Evolutionary conservation across 2,888 invertebrate genomes (phyloP), one percentile per base, ranked within the genome.

Genomic region (Troglohyphantes excavatus): DNA sequence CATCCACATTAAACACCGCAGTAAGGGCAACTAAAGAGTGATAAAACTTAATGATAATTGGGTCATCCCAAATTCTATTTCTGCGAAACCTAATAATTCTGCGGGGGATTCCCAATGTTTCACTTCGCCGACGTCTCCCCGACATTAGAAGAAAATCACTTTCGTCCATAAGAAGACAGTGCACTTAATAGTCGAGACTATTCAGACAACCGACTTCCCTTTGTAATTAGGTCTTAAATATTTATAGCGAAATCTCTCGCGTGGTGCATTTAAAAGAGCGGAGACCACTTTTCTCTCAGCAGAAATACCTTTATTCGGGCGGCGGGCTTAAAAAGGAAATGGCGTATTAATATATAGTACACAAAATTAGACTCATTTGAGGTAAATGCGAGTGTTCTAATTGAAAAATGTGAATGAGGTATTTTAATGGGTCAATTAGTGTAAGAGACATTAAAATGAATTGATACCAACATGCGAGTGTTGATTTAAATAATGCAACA

Each of bases 141-240:
- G 9, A 9, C 53, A 53, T 53, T 53, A 53, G 17, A 53, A 53
- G 53, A 53, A 39, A 53, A 53, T 53, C 53, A 53, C n/a, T 53
- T 53, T n/a, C n/a, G 2, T n/a, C 53, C 53, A 53, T 53, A 53
- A 17, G 9, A 17, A 53, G 53, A 7, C 53, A 53, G 53, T 53
- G n/a, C n/a, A 53, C 53, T 53, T 53, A 53, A 53, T 53, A 53
- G 2, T 13, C 2, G 53, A 53, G n/a, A 13, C 53, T n/a, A 26
- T n/a, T 63, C 43, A 23, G 17, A 39, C n/a, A 11, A 23, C 39
- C 26, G 26, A 29, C 81, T 21, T 46, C 17, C 21, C 13, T 19
- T 53, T 81, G 67, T 68, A 81, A 81, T 81, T 81, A 68, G 68
- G 27, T 27, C 68, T 81, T 81, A 68, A 81, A 81, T 81, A 81